These are phyloP conservation scores for Drosophila barbarae DNA, from an alignment of 2,888 invertebrate species.

Conservation along the genomic window DNA sequence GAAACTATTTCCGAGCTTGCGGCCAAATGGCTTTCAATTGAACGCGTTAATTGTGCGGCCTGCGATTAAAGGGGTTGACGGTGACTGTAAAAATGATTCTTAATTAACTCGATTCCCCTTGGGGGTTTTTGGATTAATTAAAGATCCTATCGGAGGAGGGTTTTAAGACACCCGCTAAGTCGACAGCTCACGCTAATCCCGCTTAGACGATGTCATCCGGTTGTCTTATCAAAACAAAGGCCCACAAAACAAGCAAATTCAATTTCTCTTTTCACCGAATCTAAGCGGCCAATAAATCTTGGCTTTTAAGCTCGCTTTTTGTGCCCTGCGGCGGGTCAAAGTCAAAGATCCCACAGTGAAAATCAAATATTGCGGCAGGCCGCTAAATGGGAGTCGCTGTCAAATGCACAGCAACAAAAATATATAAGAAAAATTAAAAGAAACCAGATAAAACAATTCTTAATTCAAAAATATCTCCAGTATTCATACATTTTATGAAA, in stretches of 20 bases:
- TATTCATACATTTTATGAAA: too few species aligned
- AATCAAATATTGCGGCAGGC: constrained; percentile 38
- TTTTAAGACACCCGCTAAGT: constrained; percentile 11
- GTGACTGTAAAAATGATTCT: constrained; percentile 6
- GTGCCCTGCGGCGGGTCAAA: constrained; percentile 57
- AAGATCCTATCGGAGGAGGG: constrained; percentile 31
- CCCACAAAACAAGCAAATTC: constrained; percentile 40
- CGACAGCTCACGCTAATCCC: constrained; percentile 28
- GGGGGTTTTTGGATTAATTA: constrained; percentile 22
- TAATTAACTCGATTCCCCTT: constrained; percentile 10
- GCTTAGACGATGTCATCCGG: constrained; percentile 44
- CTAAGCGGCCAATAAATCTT: constrained; percentile 58
- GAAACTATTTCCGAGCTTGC: constrained; percentile 16
- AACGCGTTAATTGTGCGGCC: constrained; percentile 20
- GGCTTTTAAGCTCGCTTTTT: constrained; percentile 33
- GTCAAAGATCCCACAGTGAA: constrained; percentile 36
- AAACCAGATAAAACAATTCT: too few species aligned
- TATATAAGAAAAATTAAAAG: too few species aligned
- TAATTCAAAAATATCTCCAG: too few species aligned
- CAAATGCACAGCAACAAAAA: constrained; percentile 5
- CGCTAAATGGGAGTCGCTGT: constrained; percentile 33
- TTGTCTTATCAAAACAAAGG: constrained; percentile 56
- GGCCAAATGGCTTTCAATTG: constrained; percentile 32
- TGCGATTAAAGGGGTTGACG: background rate
- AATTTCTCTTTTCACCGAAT: constrained; percentile 65